These are phyloP conservation scores for Xestoiulus laeticollis DNA, from an alignment of 2,888 invertebrate species.

Conservation along the genomic window DNA sequence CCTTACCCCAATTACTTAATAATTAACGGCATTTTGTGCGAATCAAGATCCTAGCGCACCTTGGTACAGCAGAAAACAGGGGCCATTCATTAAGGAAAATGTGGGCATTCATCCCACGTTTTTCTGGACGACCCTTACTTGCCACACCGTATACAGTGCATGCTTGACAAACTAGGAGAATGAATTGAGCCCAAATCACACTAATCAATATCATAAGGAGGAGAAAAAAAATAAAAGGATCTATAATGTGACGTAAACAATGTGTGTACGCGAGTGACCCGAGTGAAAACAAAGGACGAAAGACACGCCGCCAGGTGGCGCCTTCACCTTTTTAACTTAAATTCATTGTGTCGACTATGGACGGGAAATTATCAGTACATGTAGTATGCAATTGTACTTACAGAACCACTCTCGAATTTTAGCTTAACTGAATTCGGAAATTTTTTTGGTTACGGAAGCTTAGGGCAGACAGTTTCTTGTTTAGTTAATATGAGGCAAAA, in stretches of 20 bases:
- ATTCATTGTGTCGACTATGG: too few species aligned
- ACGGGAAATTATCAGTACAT: too few species aligned
- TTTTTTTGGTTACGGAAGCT: too few species aligned
- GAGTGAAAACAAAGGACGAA: not conserved
- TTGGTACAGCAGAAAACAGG: not conserved
- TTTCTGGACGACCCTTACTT: not conserved
- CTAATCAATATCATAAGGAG: constrained; percentile 26
- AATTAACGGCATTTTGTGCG: constrained; percentile 15
- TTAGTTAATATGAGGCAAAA: too few species aligned
- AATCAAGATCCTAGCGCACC: not conserved
- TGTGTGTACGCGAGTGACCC: not conserved
- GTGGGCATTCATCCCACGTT: not conserved
- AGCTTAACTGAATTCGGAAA: too few species aligned
- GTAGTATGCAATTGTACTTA: too few species aligned
- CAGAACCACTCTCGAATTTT: too few species aligned
- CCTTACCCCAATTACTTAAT: constrained; percentile 21
- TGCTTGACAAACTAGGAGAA: constrained; percentile 20
- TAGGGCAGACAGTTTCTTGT: too few species aligned
- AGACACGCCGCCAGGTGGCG: not conserved
- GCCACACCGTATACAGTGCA: not conserved
- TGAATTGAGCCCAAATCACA: constrained; percentile 26
- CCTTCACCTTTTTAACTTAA: too few species aligned
- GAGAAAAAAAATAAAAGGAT: not conserved
- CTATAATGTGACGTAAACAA: constrained; percentile 20
- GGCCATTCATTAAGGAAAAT: not conserved